Conservation (phyloP, 2,113 vertebrate genomes). For the Puffinus mauretanicus region DNA sequence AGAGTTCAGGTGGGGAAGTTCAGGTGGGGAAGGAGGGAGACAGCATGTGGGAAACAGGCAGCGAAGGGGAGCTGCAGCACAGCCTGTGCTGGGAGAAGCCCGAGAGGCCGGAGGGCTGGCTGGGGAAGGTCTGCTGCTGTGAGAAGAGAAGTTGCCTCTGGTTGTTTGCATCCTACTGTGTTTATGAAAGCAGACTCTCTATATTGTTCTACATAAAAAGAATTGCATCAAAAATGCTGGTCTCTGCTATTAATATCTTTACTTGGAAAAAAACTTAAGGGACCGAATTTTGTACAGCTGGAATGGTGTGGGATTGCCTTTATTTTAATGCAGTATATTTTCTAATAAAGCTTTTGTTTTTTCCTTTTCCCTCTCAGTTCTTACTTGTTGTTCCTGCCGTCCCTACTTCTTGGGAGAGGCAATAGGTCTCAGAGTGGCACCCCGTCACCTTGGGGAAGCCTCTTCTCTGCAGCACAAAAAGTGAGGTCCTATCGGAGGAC, state of each 20-base stretch:
- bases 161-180: slow-evolving; percentile 20
- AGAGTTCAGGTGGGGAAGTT: slow-evolving; percentile 37
- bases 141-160: slow-evolving; percentile 3
- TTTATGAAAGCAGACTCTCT: slow-evolving; percentile 9
- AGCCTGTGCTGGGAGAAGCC: not conserved
- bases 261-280: not conserved
- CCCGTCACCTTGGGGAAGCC: not conserved
- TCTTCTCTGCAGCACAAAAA: not conserved
- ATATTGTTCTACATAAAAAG: slow-evolving; percentile 42
- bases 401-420: not conserved
- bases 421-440: not conserved
- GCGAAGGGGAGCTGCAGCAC: not conserved
- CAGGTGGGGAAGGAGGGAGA: slow-evolving; percentile 32
- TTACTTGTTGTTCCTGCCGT: not conserved
- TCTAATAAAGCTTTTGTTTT: not conserved
- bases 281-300: not conserved
- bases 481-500: not conserved
- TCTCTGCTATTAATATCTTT: slow-evolving; percentile 39
- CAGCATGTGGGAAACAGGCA: not conserved
- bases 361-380: not conserved
- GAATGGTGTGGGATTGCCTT: not conserved
- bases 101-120: not conserved
- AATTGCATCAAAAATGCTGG: not conserved
- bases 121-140: slow-evolving; percentile 7
- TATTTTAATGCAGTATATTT: not conserved